phyloP scores from a whole-genome alignment of 2,797 vertebrate species.

The Phalloptychus januarius region DNA sequence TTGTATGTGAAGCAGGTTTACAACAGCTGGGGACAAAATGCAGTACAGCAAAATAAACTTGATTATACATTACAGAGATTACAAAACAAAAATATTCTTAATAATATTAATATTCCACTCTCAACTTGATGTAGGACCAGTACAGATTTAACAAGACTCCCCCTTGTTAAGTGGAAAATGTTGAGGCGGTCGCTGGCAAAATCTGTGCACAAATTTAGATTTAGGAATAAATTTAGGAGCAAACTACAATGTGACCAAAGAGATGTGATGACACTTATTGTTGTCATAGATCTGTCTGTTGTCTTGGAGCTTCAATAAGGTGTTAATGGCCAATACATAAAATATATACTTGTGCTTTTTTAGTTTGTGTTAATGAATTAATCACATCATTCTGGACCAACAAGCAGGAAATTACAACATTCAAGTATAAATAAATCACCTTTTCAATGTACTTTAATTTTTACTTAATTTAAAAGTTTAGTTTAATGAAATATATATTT shows the following conservation, averaged over 20 bases:
- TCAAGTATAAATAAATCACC: not conserved
- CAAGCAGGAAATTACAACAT: not conserved
- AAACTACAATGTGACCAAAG: not conserved
- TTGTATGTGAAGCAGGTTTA: not conserved
- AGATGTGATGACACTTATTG: not conserved
- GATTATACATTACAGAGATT: not conserved
- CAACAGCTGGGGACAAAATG: constrained; percentile 6
- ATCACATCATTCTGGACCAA: not conserved
- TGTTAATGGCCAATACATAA: not conserved
- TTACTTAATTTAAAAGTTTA: not conserved
- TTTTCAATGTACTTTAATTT: not conserved
- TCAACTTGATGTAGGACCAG: not conserved
- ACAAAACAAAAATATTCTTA: not conserved
- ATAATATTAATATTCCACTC: not conserved
- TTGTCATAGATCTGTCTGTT: not conserved
- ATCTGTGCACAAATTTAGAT: not conserved
- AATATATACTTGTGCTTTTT: not conserved
- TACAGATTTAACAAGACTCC: not conserved
- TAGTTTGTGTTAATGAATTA: not conserved
- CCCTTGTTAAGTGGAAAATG: not conserved
- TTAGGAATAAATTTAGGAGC: not conserved
- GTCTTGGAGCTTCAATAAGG: not conserved
- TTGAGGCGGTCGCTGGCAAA: not conserved
- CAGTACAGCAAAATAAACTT: not conserved
- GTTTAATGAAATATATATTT: not conserved